Evolutionary conservation across 2,797 vertebrate genomes (phyloP).

Genomic region (Lindbergichthys nudifrons): DNA sequence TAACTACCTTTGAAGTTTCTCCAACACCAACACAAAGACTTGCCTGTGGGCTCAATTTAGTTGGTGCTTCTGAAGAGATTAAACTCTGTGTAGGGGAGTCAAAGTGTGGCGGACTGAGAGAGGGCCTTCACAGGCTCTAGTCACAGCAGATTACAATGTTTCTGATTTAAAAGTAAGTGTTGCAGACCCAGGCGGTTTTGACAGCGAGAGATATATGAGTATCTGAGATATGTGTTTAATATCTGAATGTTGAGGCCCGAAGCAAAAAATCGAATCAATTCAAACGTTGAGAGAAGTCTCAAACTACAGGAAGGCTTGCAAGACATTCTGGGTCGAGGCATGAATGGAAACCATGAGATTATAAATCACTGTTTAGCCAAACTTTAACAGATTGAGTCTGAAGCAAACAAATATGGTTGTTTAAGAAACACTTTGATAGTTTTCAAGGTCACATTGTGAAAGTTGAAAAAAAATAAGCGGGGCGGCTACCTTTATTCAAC

Average conservation of each 20-base stretch:
- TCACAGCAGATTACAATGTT: constrained; percentile 71
- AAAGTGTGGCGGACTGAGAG: constrained; percentile 58
- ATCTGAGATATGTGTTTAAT: constrained; percentile 76
- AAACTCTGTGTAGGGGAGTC: constrained; percentile 55
- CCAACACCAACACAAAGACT: constrained; percentile 73
- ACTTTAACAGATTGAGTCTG: constrained; percentile 42
- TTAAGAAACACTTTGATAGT: constrained; percentile 60
- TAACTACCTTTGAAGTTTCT: constrained; percentile 79
- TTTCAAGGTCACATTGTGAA: constrained; percentile 51
- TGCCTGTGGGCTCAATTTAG: constrained; percentile 71
- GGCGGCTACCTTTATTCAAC: constrained; percentile 53
- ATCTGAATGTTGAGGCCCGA: constrained; percentile 72
- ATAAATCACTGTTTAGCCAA: constrained; percentile 59
- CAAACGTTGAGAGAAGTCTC: constrained; percentile 58
- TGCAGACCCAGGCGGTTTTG: constrained; percentile 68
- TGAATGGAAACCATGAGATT: constrained; percentile 60
- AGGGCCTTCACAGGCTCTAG: constrained; percentile 64
- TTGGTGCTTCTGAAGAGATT: constrained; percentile 72
- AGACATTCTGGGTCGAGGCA: constrained; percentile 54
- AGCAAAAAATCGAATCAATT: constrained; percentile 78
- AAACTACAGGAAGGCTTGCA: constrained; percentile 45
- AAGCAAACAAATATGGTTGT: constrained; percentile 49
- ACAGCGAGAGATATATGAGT: constrained; percentile 67
- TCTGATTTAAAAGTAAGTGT: constrained; percentile 68
- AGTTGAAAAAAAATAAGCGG: constrained; percentile 61